phyloP scores from a whole-genome alignment of 37 sponge, comb jelly and placozoan genomes.

The Halichondria panicea region DNA sequence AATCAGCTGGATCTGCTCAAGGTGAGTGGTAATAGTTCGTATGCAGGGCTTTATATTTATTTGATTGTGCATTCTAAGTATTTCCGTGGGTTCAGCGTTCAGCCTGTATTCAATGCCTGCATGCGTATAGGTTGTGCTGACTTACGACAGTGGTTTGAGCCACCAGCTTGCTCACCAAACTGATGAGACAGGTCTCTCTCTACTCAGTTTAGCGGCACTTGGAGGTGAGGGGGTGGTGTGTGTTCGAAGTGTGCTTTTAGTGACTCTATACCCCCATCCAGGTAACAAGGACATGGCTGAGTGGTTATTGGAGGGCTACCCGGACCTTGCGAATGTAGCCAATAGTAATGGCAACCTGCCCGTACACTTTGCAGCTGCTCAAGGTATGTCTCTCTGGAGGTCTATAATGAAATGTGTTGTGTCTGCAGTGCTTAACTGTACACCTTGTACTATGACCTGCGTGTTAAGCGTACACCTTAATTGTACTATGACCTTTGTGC shows the following conservation, averaged over 20 bases:
- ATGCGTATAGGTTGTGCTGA: constrained; percentile 24
- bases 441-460: background rate
- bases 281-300: constrained; percentile 59
- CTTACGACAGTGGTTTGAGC: constrained; percentile 12
- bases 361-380: constrained; percentile 87
- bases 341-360: constrained; percentile 63
- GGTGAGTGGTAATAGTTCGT: constrained; percentile 4
- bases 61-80: background rate
- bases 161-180: constrained; percentile 30
- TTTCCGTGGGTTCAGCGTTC: background rate
- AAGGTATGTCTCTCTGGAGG: constrained; percentile 45
- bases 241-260: too few relatives aligned
- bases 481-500: background rate
- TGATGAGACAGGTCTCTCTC: constrained; percentile 59
- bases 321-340: constrained; percentile 33
- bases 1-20: constrained; percentile 58
- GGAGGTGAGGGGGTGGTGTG: constrained; percentile 59
- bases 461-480: background rate
- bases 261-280: too few relatives aligned
- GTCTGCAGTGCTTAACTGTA: background rate
- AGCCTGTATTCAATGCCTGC: too few relatives aligned
- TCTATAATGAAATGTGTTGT: constrained; percentile 4
- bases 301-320: constrained; percentile 64
- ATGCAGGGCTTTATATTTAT: background rate
- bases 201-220: constrained; percentile 65